Evolutionary conservation across 2,797 vertebrate genomes (phyloP).

Genomic region (Phrynocephalus guinanensis): DNA sequence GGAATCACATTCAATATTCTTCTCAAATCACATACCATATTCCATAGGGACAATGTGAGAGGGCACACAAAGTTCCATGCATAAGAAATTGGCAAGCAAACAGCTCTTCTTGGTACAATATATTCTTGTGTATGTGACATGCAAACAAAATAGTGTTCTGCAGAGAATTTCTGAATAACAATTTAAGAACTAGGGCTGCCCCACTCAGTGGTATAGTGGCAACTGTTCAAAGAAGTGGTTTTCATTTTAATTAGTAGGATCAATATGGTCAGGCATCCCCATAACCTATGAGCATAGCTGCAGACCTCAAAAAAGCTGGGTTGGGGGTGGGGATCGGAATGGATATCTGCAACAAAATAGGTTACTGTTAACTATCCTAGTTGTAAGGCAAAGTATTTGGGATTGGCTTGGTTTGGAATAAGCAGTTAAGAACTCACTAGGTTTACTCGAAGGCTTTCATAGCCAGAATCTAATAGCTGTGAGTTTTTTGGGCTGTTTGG

Average conservation of each 20-base stretch:
- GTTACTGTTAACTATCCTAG: not conserved
- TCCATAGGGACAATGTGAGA: too few species aligned
- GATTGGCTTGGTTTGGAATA: not conserved
- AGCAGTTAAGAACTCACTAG: not conserved
- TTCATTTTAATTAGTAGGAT: not conserved
- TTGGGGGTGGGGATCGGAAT: not conserved
- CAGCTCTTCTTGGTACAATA: not conserved
- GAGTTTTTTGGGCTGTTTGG: too few species aligned
- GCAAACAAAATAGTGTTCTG: not conserved
- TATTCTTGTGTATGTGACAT: not conserved
- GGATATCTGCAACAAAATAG: not conserved
- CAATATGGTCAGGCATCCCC: not conserved
- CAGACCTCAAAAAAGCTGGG: not conserved
- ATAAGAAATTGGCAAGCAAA: not conserved
- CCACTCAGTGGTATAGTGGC: too few species aligned
- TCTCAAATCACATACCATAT: too few species aligned
- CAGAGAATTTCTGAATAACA: not conserved
- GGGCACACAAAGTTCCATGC: too few species aligned
- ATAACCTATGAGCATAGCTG: not conserved
- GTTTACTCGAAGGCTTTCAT: too few species aligned
- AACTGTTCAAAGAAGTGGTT: too few species aligned
- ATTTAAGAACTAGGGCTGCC: too few species aligned
- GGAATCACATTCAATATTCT: not conserved
- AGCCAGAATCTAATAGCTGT: too few species aligned
- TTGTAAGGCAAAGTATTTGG: not conserved